A percentile compares a stretch with the other conserved stretches of the same genome.
Conservation (phyloP, 2,888 invertebrate genomes). For the Epirrhoe alternata region DNA sequence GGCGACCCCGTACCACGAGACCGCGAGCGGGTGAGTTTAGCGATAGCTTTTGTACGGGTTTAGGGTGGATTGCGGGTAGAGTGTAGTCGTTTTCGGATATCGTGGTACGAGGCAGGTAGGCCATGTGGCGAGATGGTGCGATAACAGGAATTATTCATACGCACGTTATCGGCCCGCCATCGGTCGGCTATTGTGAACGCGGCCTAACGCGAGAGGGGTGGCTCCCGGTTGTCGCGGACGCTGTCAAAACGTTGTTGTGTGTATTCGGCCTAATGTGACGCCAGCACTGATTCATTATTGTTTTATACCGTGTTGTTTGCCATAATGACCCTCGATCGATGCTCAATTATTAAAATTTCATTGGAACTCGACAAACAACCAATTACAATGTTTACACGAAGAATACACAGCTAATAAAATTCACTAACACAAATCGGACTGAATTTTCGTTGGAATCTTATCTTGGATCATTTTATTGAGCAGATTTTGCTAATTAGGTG, state of each 20-base stretch:
- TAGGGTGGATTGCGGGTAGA: slow-evolving; percentile 48
- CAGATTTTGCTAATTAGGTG: slow-evolving; percentile 49
- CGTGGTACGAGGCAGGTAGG: slow-evolving; percentile 82
- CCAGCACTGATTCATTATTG: slow-evolving; percentile 75
- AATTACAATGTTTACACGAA: slow-evolving; percentile 21
- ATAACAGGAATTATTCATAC: slow-evolving; percentile 85
- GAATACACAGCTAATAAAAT: slow-evolving; percentile 6
- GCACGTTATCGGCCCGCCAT: slow-evolving; percentile 82
- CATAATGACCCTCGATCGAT: slow-evolving; percentile 56
- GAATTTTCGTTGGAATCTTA: slow-evolving; percentile 3
- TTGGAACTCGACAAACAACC: slow-evolving; percentile 24
- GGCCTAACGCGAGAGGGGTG: slow-evolving; percentile 80
- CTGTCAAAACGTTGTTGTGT: slow-evolving; percentile 81
- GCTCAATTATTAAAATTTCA: slow-evolving; percentile 50
- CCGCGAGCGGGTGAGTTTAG: slow-evolving; percentile 44
- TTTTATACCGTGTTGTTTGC: slow-evolving; percentile 66
- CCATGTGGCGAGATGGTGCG: slow-evolving; percentile 84
- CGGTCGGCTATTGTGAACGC: slow-evolving; percentile 80
- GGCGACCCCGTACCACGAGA: slow-evolving; percentile 66
- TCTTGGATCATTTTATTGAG: slow-evolving; percentile 21
- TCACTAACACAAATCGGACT: neutral
- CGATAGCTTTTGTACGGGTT: slow-evolving; percentile 44
- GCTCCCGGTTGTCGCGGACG: slow-evolving; percentile 77
- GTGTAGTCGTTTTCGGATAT: slow-evolving; percentile 59
- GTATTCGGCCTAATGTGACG: slow-evolving; percentile 74